These are phyloP conservation scores for Agriotes lineatus DNA, from an alignment of 2,888 invertebrate genomes.

Conservation along the genomic window DNA sequence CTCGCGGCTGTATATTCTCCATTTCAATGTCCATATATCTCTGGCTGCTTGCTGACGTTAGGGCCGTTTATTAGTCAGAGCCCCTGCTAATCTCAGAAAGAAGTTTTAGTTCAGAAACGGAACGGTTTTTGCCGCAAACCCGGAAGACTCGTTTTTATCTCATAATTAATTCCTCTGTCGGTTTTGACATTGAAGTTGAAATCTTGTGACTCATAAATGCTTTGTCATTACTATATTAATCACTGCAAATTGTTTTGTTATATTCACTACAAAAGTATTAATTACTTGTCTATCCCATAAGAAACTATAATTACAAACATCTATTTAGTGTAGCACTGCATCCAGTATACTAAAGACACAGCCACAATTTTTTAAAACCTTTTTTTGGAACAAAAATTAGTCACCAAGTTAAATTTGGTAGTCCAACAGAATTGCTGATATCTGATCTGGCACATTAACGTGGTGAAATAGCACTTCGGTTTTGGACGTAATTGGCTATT, in stretches of 20 bases:
- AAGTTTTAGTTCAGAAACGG: constrained; percentile 37
- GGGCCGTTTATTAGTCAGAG: constrained; percentile 63
- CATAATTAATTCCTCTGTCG: constrained; percentile 3
- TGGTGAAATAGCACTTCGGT: no score
- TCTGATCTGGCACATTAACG: no score
- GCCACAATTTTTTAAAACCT: no score
- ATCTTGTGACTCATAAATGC: not conserved
- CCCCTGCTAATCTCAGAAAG: constrained; percentile 45
- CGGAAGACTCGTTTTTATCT: constrained; percentile 16
- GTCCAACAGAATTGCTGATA: no score
- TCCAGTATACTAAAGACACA: no score
- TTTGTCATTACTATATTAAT: constrained; percentile 2
- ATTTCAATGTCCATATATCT: constrained; percentile 66
- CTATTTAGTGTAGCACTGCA: no score
- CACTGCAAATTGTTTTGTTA: not conserved
- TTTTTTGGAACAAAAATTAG: no score
- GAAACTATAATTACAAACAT: no score
- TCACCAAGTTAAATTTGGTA: no score
- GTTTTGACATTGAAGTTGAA: constrained; percentile 22
- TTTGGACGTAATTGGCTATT: no score
- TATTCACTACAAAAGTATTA: not conserved
- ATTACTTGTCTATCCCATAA: not conserved
- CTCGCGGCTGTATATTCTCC: constrained; percentile 60
- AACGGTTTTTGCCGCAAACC: constrained; percentile 12
- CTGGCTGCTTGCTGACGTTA: constrained; percentile 57